A percentile compares a stretch with the other conserved stretches of the same genome.
Conservation (phyloP, 92 coral and sea anemone genomes). For the Umimayanthus kanabou region DNA sequence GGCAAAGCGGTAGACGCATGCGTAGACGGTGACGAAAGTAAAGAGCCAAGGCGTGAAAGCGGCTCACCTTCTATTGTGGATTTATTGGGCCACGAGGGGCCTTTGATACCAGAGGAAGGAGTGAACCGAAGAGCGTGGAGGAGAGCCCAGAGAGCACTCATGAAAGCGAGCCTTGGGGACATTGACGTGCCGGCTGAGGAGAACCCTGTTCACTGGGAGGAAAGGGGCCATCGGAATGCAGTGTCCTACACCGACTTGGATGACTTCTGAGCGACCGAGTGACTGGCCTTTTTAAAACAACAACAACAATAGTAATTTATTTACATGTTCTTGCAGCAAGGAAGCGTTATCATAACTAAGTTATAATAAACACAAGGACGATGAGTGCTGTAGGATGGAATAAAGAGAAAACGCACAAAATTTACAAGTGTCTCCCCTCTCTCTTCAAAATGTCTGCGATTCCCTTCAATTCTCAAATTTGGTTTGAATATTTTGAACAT, state of each 20-base stretch:
- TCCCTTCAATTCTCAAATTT: too few species aligned
- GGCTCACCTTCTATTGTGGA: background rate
- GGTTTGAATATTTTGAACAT: too few species aligned
- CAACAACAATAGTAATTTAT: too few species aligned
- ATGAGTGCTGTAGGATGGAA: too few species aligned
- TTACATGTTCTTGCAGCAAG: too few species aligned
- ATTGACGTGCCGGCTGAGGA: constrained; percentile 20
- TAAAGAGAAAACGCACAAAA: too few species aligned
- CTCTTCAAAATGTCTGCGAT: too few species aligned
- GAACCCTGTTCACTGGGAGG: background rate
- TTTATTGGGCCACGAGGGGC: background rate
- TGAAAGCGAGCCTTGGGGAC: constrained; percentile 5
- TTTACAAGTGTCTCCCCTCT: too few species aligned
- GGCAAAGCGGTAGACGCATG: background rate
- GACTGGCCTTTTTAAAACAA: background rate
- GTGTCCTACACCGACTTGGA: constrained; percentile 36
- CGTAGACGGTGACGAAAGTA: background rate
- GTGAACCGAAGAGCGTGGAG: constrained; percentile 15
- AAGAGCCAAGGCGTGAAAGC: background rate
- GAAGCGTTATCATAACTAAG: too few species aligned
- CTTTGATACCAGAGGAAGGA: background rate
- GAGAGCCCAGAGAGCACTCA: constrained; percentile 23
- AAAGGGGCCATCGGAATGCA: constrained; percentile 7
- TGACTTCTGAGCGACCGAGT: constrained; percentile 15
- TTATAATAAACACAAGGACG: too few species aligned